Percentiles rank a stretch among this genome's conserved stretches.
Evolutionary conservation across 2,797 vertebrate species (phyloP).

Genomic region (Anisognathus igniventris): DNA sequence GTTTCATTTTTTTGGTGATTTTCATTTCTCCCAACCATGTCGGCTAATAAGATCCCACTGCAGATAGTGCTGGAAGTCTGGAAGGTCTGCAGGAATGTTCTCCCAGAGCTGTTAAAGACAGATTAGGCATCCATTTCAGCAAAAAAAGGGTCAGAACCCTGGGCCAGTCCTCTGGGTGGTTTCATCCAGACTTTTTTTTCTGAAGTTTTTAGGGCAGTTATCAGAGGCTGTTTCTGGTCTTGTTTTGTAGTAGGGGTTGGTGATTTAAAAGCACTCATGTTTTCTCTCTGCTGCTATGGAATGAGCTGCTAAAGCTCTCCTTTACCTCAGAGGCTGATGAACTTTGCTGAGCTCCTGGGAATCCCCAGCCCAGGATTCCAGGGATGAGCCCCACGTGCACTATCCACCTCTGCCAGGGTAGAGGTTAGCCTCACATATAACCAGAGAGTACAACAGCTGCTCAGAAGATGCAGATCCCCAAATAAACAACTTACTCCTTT

Average conservation of each 20-base stretch:
- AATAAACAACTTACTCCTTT: not conserved
- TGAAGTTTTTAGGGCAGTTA: slow-evolving; percentile 47
- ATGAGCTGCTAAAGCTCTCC: not conserved
- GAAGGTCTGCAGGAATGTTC: not conserved
- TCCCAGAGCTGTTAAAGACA: not conserved
- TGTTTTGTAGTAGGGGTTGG: not conserved
- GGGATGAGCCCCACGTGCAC: not conserved
- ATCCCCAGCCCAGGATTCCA: not conserved
- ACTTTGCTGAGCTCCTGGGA: not conserved
- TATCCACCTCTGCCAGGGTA: not conserved
- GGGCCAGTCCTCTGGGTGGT: not conserved
- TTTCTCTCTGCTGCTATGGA: not conserved
- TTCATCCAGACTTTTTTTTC: slow-evolving; percentile 21
- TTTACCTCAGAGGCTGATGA: not conserved
- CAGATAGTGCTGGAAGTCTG: not conserved
- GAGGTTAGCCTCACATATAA: not conserved
- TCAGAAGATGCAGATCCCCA: not conserved
- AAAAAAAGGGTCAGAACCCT: slow-evolving; percentile 1
- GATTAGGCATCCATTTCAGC: not conserved
- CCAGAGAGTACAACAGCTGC: not conserved
- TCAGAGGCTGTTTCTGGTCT: not conserved
- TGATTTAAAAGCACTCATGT: not conserved
- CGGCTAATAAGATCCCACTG: not conserved
- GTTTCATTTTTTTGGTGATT: not conserved
- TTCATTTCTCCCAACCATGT: not conserved